Evolutionary conservation across 2,113 vertebrate genomes (phyloP).

Genomic region (Macrotus californicus): DNA sequence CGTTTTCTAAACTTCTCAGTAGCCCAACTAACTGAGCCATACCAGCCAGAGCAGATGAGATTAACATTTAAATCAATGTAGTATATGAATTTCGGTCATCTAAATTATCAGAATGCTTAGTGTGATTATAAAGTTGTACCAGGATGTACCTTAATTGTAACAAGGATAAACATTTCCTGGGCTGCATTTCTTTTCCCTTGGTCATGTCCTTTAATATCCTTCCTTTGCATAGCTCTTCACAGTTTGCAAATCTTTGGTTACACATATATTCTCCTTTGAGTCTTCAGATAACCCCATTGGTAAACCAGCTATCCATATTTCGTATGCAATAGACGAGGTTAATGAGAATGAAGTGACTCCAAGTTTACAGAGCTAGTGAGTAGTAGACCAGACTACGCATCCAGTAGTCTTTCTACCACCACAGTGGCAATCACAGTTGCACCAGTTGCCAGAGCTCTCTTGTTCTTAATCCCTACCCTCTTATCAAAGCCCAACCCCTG

Average conservation of each 20-base stretch:
- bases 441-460: background rate
- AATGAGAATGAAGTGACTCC: background rate
- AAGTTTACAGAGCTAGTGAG: background rate
- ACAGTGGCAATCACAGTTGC: background rate
- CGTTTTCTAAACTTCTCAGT: too few species aligned
- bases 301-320: background rate
- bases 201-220: background rate
- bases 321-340: background rate
- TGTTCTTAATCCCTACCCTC: background rate
- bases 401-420: background rate
- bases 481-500: background rate
- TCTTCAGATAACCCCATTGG: background rate
- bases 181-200: background rate
- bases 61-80: too few species aligned
- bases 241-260: background rate
- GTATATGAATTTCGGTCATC: background rate
- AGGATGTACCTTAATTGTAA: background rate
- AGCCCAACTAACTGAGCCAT: too few species aligned
- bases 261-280: background rate
- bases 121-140: background rate
- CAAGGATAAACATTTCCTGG: background rate
- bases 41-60: too few species aligned
- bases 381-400: background rate
- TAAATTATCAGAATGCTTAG: background rate
- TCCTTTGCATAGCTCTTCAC: background rate